Conservation (phyloP, 2,113 vertebrate genomes). For the Tauraco erythrolophus region DNA sequence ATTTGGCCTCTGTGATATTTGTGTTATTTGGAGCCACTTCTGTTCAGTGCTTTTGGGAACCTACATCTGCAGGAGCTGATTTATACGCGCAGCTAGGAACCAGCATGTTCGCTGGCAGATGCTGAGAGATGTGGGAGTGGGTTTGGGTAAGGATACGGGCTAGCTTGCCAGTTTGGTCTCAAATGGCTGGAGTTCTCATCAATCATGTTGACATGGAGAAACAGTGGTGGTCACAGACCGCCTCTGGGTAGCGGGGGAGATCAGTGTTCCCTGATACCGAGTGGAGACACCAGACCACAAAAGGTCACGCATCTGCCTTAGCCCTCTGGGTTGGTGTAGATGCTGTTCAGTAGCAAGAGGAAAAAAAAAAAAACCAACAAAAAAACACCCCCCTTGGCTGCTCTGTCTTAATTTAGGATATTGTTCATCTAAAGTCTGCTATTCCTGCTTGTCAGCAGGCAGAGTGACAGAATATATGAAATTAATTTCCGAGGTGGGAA, state of each 20-base stretch:
- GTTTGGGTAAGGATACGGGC: background rate
- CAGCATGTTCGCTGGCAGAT: background rate
- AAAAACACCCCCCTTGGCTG: background rate
- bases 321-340: background rate
- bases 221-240: background rate
- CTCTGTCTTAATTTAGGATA: background rate
- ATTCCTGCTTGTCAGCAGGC: conserved; percentile 20
- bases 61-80: background rate
- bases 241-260: background rate
- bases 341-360: background rate
- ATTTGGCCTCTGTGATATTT: background rate
- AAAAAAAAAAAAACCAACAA: fast-evolving
- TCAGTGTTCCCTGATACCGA: background rate
- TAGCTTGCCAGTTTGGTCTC: background rate
- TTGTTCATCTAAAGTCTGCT: background rate
- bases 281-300: background rate
- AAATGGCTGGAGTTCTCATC: background rate
- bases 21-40: background rate
- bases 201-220: background rate
- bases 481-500: conserved; percentile 50
- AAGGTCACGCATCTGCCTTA: background rate
- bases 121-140: background rate
- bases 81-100: background rate
- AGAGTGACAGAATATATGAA: background rate
- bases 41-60: background rate